Conservation (phyloP, 2,113 vertebrate species). For the Rhabdornis inornatus region DNA sequence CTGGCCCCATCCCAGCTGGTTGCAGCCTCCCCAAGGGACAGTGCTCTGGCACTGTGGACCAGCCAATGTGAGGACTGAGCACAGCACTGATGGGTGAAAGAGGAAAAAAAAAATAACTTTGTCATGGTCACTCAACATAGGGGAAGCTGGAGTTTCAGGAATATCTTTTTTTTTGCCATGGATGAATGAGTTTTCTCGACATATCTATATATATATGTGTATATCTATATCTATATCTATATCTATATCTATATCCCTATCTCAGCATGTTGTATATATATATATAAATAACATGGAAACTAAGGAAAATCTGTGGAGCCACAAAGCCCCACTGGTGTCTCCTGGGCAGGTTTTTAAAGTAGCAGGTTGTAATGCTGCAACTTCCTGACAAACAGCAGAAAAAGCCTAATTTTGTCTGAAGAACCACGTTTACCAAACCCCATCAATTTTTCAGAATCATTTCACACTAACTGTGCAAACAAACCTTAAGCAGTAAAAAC, state of each 20-base stretch:
- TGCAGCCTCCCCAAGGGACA: background rate
- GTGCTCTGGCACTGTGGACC: accelerated
- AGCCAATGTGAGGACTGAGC: background rate
- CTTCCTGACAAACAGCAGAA: background rate
- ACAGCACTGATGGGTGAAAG: background rate
- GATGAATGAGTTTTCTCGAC: background rate
- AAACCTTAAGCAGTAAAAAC: background rate
- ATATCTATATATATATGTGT: too few species aligned
- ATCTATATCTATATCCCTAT: too few species aligned
- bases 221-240: too few species aligned
- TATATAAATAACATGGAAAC: background rate
- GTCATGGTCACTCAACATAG: background rate
- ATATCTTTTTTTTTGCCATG: background rate
- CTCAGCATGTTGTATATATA: too few species aligned
- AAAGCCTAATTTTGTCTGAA: background rate
- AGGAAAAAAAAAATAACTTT: background rate
- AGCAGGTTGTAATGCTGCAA: background rate
- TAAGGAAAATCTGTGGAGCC: background rate
- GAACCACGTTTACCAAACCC: background rate
- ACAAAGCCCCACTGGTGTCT: background rate
- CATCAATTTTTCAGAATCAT: background rate
- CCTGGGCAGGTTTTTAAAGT: background rate
- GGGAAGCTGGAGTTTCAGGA: background rate
- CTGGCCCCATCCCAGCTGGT: accelerated
- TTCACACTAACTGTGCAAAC: background rate